Base-by-base conservation (phyloP, 2,113 vertebrate genomes). In the Chaenogobius annularis region DNA sequence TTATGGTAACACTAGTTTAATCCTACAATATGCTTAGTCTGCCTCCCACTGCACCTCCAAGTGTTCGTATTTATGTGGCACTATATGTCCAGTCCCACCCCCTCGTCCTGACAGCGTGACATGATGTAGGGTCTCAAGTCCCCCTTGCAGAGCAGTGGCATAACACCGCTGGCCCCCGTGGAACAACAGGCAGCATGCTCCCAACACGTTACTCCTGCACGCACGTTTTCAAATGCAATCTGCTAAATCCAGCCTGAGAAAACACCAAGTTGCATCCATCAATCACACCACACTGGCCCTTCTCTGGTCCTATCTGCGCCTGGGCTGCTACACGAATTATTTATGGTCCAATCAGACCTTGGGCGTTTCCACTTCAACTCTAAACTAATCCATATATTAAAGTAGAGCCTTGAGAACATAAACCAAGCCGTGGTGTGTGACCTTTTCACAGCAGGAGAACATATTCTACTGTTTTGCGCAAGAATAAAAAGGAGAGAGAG, bases 351-450 rank as follows among this genome's bases (percentile, higher is more conserved):
- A 85, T 87, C 83, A 85, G 77, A 85, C 58, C 84, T 69, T 68
- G 73, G 79, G 79, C 66, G 63, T 82, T 83, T 87, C 72, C 80
- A 85, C 52, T 87, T 85, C 74, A 81, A 79, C 82, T 84, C 54
- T 61, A 78, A 86, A 74, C 80, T 76, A 80, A 90, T 87, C 87
- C 76, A 87, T 85, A 83, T 85, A 83, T 89, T 83, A 83, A 85
- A 88, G 70, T 26, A 73, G 75, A 37, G 69, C 80, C 82, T 69
- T 78, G 78, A 69, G 70, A 81, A 67, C 69, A 79, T 86, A 86
- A 87, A 90, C 80, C 80, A 89, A 86, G 73, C 58, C 15, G 63
- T 26, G 37, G 83, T 35, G n/a, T 56, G 35, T 70, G 83, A 84
- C 83, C 77, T 84, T 82, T 82, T 1, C 43, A 46, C 63, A 20